These are phyloP conservation scores for Cynocephalus volans DNA, from an alignment of 2,113 vertebrate species.

Conservation along the genomic window DNA sequence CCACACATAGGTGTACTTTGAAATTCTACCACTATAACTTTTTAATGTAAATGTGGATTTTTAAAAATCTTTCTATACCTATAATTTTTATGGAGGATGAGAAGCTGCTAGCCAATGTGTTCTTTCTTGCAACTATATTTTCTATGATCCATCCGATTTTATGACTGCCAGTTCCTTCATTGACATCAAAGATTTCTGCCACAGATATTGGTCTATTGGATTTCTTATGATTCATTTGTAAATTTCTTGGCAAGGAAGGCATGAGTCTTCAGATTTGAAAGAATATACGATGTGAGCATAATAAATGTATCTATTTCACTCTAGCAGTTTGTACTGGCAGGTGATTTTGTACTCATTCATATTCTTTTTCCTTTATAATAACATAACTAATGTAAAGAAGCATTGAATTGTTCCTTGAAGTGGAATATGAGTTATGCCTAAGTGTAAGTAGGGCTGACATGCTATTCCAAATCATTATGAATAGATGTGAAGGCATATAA, in stretches of 20 bases:
- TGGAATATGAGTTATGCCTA: conserved; percentile 38
- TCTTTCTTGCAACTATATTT: conserved; percentile 31
- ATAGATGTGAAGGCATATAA: conserved; percentile 21
- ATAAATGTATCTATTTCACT: conserved; percentile 45
- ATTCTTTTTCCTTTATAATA: conserved; percentile 52
- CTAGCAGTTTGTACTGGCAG: background rate
- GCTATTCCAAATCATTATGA: background rate
- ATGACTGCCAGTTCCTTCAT: conserved; percentile 33
- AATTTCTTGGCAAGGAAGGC: conserved; percentile 13
- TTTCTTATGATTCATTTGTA: conserved; percentile 49
- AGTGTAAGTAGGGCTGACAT: conserved; percentile 14
- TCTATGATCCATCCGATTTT: conserved; percentile 39
- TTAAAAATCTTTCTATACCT: background rate
- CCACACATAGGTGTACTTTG: background rate
- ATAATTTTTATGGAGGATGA: conserved; percentile 6
- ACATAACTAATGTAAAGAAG: conserved; percentile 24
- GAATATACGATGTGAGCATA: background rate
- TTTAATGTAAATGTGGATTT: conserved; percentile 13
- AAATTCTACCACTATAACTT: background rate
- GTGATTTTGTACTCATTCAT: conserved; percentile 37
- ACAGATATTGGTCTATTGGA: background rate
- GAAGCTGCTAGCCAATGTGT: background rate
- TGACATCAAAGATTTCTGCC: conserved; percentile 45
- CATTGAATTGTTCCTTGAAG: conserved; percentile 17
- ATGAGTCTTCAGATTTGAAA: conserved; percentile 36